A percentile compares a stretch with the other conserved stretches of the same genome.
Conservation (phyloP, 64 coral and sea anemone genomes). For the Exaiptasia diaphana region DNA sequence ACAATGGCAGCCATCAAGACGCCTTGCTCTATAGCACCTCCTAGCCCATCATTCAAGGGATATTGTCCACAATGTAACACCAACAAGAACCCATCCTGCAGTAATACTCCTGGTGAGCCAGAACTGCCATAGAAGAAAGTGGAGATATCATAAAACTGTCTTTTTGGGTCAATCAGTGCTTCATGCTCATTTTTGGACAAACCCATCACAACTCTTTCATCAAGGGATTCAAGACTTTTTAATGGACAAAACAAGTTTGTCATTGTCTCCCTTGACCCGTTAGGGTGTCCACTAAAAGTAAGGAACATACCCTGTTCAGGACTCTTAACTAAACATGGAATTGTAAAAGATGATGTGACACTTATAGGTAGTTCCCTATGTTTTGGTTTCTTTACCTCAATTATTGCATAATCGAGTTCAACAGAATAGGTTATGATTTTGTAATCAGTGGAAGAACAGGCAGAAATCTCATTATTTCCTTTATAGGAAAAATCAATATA, state of each 20-base stretch:
- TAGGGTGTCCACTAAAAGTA: not conserved
- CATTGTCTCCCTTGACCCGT: not conserved
- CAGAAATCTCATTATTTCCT: too few species aligned
- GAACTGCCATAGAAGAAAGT: not conserved
- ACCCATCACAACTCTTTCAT: not conserved
- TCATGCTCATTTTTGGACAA: too few species aligned
- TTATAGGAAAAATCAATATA: not conserved
- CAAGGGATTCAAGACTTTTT: not conserved
- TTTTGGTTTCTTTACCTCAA: too few species aligned
- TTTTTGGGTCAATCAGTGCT: too few species aligned
- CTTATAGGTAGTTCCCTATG: not conserved
- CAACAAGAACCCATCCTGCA: not conserved
- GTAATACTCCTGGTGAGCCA: not conserved
- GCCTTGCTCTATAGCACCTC: not conserved
- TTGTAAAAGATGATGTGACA: not conserved
- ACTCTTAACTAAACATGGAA: not conserved
- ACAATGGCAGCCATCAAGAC: conserved; percentile 7
- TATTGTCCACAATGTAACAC: not conserved
- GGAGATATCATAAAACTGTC: not conserved
- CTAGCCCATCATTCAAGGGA: not conserved
- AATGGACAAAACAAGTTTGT: not conserved
- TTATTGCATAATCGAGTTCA: not conserved
- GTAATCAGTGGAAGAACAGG: not conserved
- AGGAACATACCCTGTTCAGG: not conserved
- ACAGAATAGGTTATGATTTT: not conserved